Evolutionary conservation across 2,888 invertebrate species (phyloP).

Genomic region (Lasius platythorax): DNA sequence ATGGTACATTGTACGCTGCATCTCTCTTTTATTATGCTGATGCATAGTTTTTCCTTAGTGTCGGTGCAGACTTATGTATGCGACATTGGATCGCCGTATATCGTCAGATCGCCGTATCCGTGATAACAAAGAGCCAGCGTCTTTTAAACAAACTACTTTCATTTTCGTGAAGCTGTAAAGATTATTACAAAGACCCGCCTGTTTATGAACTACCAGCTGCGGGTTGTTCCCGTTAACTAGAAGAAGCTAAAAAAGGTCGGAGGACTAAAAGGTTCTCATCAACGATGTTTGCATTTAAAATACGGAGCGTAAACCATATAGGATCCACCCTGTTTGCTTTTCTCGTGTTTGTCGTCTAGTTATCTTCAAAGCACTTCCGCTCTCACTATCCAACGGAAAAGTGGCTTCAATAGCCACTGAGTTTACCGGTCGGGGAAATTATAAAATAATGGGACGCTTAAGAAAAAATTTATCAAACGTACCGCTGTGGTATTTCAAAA

Average conservation of each 20-base stretch:
- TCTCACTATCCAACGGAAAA: neutral
- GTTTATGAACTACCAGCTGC: constrained; percentile 13
- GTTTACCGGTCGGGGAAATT: neutral
- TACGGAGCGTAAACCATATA: constrained; percentile 16
- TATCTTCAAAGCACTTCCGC: constrained; percentile 47
- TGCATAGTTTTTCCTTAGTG: constrained; percentile 13
- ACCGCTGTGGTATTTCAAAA: neutral
- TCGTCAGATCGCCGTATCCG: neutral
- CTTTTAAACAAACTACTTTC: constrained; percentile 3
- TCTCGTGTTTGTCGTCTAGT: constrained; percentile 53
- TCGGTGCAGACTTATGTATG: neutral
- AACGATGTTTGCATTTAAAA: constrained; percentile 51
- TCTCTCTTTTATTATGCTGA: constrained; percentile 26
- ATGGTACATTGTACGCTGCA: neutral
- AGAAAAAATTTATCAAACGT: neutral
- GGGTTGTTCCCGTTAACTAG: constrained; percentile 13
- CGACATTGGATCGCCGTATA: neutral
- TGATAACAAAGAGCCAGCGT: constrained; percentile 1
- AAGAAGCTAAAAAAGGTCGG: neutral
- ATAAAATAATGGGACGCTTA: neutral
- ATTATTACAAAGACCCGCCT: constrained; percentile 30
- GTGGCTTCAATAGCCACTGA: neutral
- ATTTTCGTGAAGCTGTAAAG: constrained; percentile 20
- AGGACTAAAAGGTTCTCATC: constrained; percentile 31
- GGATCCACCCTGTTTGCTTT: constrained; percentile 26